These are phyloP conservation scores for Crocodylus rhombifer DNA, from an alignment of 2,797 vertebrate genomes.

Conservation along the genomic window DNA sequence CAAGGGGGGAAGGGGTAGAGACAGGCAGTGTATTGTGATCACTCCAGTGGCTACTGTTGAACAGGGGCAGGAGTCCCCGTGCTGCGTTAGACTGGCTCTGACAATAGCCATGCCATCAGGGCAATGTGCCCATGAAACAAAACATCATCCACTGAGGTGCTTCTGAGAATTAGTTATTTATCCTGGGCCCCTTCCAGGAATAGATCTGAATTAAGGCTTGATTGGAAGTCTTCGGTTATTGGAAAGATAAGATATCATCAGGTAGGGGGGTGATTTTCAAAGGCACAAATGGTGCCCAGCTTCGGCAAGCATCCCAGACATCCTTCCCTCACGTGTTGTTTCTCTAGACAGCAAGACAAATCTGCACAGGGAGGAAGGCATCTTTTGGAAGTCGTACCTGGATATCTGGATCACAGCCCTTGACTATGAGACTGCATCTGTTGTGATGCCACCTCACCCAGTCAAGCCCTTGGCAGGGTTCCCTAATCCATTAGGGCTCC, in stretches of 20 bases:
- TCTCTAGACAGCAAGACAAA: too few relatives aligned
- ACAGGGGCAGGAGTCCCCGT: neutral
- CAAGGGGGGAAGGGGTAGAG: neutral
- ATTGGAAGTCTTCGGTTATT: neutral
- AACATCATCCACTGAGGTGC: too few relatives aligned
- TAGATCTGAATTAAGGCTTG: neutral
- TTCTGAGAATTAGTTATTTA: neutral
- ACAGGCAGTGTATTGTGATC: neutral
- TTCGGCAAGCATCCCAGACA: neutral
- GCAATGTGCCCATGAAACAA: neutral
- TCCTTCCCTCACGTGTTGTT: neutral
- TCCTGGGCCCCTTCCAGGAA: neutral
- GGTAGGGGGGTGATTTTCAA: neutral
- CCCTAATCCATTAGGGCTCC: too few relatives aligned
- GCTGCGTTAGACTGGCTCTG: neutral
- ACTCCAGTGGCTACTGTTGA: neutral
- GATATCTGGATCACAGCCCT: neutral
- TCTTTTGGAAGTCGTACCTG: neutral
- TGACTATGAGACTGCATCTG: accelerated
- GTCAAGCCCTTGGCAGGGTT: neutral
- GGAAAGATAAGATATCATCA: neutral
- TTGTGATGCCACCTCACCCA: neutral
- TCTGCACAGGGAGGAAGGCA: neutral
- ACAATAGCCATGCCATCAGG: neutral
- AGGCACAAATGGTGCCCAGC: neutral